Evolutionary conservation across 2,113 vertebrate species (phyloP).

Genomic region (Periophthalmodon schlosseri): DNA sequence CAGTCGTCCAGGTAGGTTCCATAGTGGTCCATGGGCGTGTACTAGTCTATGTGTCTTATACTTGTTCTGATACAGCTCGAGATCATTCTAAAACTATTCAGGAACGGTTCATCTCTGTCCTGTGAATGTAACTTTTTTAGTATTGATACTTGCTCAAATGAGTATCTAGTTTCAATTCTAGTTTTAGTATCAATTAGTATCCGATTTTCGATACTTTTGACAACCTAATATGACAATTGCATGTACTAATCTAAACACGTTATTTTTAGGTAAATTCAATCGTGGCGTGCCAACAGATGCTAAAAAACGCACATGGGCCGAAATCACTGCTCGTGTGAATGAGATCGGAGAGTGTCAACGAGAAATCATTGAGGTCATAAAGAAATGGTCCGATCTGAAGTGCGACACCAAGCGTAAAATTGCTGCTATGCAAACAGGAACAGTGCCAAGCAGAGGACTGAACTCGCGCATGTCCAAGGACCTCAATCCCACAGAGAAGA

Average conservation of each 20-base stretch:
- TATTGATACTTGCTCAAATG: too few species aligned
- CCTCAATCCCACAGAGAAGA: constrained; percentile 75
- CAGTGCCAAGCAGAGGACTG: constrained; percentile 48
- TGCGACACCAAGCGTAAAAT: constrained; percentile 81
- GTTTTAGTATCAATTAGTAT: too few species aligned
- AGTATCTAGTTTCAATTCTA: too few species aligned
- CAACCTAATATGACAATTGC: too few species aligned
- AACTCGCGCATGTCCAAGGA: constrained; percentile 68
- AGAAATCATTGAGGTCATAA: constrained; percentile 79
- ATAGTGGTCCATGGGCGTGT: too few species aligned
- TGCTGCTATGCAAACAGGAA: constrained; percentile 70
- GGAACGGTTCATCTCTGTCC: too few species aligned
- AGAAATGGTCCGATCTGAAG: constrained; percentile 83
- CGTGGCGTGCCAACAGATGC: constrained; percentile 72
- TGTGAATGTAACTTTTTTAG: too few species aligned
- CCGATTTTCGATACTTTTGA: too few species aligned
- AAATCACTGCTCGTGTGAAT: constrained; percentile 79
- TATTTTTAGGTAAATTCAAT: constrained; percentile 73
- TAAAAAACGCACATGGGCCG: constrained; percentile 79
- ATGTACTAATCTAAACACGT: background rate
- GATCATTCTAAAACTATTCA: too few species aligned
- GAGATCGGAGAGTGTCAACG: constrained; percentile 81
- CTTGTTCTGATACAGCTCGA: too few species aligned
- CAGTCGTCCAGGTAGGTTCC: too few species aligned
- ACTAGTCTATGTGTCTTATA: too few species aligned